Percentiles rank a stretch among this genome's conserved stretches.
Evolutionary conservation across 2,797 vertebrate genomes (phyloP).

Genomic region (Orestias chungarensis): DNA sequence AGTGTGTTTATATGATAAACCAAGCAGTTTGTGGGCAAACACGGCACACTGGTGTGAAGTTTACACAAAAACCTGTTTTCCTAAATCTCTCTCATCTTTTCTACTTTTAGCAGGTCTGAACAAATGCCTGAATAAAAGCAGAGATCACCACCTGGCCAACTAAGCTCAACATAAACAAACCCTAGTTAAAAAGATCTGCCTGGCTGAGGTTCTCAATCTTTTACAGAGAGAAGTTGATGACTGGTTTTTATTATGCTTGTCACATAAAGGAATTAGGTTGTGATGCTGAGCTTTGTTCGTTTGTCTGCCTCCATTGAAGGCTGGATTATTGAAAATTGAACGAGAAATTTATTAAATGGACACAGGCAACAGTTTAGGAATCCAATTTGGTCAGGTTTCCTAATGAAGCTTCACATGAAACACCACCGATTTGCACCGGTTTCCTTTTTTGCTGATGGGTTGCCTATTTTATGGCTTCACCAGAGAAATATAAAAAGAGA

Average conservation of each 20-base stretch:
- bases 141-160: constrained; percentile 8
- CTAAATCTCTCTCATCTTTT: constrained; percentile 18
- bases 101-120: constrained; percentile 36
- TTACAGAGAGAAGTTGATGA: constrained; percentile 23
- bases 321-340: constrained; percentile 18
- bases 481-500: background rate
- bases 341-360: constrained; percentile 16
- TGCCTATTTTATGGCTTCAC: background rate
- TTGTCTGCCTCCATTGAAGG: constrained; percentile 13
- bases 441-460: background rate
- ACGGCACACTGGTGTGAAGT: constrained; percentile 6
- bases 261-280: background rate
- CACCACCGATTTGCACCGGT: background rate
- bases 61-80: constrained; percentile 10
- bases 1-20: constrained; percentile 33
- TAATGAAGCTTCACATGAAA: background rate
- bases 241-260: background rate
- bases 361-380: constrained; percentile 10
- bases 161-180: constrained; percentile 36
- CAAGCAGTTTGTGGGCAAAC: constrained; percentile 20
- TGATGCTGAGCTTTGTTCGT: constrained; percentile 6
- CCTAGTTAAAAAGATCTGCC: constrained; percentile 12
- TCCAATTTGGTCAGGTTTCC: constrained; percentile 6
- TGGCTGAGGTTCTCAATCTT: constrained; percentile 14
- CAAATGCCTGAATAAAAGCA: constrained; percentile 26